Evolutionary conservation across 2,797 vertebrate genomes (phyloP).

Genomic region (Darevskia nairensis): DNA sequence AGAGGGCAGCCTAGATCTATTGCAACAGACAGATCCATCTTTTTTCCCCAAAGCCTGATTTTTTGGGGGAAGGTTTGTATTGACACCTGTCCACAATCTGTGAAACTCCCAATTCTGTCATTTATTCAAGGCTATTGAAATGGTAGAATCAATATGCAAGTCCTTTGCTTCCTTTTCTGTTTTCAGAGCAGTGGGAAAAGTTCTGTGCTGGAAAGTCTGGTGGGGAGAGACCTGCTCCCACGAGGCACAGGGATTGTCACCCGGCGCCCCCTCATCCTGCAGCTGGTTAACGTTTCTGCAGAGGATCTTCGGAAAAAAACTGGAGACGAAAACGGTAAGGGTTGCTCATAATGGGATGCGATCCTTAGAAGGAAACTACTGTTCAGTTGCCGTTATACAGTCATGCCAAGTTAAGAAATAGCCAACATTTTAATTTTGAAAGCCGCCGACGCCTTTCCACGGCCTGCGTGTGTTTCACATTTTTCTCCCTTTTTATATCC

Average conservation of each 20-base stretch:
- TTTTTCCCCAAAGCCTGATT: background rate
- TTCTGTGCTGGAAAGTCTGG: constrained; percentile 96
- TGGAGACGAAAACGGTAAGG: constrained; percentile 93
- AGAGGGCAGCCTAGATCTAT: background rate
- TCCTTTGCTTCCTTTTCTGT: constrained; percentile 57
- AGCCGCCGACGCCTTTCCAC: background rate
- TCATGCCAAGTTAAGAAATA: constrained; percentile 11
- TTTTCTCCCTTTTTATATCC: background rate
- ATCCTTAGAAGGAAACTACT: constrained; percentile 24
- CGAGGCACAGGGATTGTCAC: constrained; percentile 96
- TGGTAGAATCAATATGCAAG: constrained; percentile 33
- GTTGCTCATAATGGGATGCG: background rate
- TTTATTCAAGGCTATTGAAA: background rate
- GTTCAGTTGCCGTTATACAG: background rate
- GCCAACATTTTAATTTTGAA: constrained; percentile 1
- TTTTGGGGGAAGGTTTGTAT: background rate
- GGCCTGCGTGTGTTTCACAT: background rate
- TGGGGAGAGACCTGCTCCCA: constrained; percentile 94
- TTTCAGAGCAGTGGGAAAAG: constrained; percentile 99
- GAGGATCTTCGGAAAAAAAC: constrained; percentile 91
- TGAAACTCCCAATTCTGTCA: background rate
- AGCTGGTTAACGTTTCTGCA: constrained; percentile 92
- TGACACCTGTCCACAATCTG: background rate
- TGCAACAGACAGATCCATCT: background rate
- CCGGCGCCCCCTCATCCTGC: constrained; percentile 94